Evolutionary conservation across 37 sponge, comb jelly and placozoan species (phyloP), one percentile per base, ranked within the genome.

Genomic region (Halisarca cf. caerulea): DNA sequence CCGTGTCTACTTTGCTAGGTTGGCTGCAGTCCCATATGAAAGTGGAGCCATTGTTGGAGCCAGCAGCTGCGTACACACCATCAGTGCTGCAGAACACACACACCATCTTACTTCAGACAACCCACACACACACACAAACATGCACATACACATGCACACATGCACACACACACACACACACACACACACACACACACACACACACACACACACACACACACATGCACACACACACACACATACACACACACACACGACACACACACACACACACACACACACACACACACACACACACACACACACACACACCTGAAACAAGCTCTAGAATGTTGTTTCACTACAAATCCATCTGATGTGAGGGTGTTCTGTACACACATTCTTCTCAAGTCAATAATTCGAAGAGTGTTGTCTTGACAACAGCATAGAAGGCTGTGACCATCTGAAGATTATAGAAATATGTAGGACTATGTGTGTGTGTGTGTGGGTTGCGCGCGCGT

Each of bases 301-400:
- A 34, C 27, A 32, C 2, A 23, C 15, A 6, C 44, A 2, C 24
- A 74, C 77, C 77, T 74, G 42, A 74, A 41, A 0, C 25, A 20
- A 43, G 77, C 77, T 41, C 45, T 43, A 34, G 15, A 68, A 17
- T 34, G 33, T 27, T 30, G 17, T 0, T 68, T 30, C 2, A 68
- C 69, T 17, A 68, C 69, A 68, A 68, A 68, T 2, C 69, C 69
- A 68, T 68, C 69, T 17, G 69, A 28, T 6, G 82, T 91, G 86
- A 97, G 89, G 0, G 98, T 91, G 40, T 87, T 79, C 14, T 86
- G 83, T 25, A 95, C 94, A 74, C 92, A 84, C 66, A 91, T 91
- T 81, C 94, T 82, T 38, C 94, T 78, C 17, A 98, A 90, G 83
- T 98, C 96, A 47, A 98, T 92, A 32, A 98, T 78, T 33, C 95